Evolutionary conservation across 2,888 invertebrate genomes (phyloP), one percentile per base, ranked within the genome.

Genomic region (Sesamia inferens): DNA sequence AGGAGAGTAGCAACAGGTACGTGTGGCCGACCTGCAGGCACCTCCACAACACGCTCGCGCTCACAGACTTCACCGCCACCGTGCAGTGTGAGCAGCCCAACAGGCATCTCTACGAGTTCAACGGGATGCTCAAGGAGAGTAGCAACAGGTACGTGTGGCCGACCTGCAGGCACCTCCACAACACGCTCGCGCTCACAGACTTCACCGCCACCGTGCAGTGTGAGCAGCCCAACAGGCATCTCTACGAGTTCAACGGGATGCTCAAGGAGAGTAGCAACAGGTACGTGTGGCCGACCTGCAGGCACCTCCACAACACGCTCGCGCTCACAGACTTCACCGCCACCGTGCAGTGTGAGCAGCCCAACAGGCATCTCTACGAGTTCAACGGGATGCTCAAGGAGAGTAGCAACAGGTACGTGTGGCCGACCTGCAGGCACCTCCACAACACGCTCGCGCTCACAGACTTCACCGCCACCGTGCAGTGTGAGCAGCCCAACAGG

Each of bases 71-170:
- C 86, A 95, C 96, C 42, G 99, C 99, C 42, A 97, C 97, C 47
- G 96, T 99, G 66, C 99, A 99, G 93, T 99, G 99, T 96, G 99
- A 99, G 95, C 97, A 98, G 82, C 99, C 99, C 58, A 99, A 99
- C 95, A 96, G 99, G 82, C 98, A 99, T 92, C 97, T 99, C 11
- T 99, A 99, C 92, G 99, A 99, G 96, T 99, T 99, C 95, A 98
- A 98, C 86, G 99, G 99, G 6, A 97, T 98, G 90, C 97, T 99
- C 31, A 98, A 98, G 90, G 98, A 98, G 88, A 96, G 97, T 22
- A 97, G 97, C 82, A 97, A 97, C 92, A 97, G 96, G 98, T 99
- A 91, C 97, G 97, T 58, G 7, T 14, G 10, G 31, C 31, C 31
- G 31, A 31, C 31, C 4, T 51, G 24, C 13, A 2, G 31, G 22